phyloP scores from a whole-genome alignment of 2,797 vertebrate species.

The Bradypus variegatus region DNA sequence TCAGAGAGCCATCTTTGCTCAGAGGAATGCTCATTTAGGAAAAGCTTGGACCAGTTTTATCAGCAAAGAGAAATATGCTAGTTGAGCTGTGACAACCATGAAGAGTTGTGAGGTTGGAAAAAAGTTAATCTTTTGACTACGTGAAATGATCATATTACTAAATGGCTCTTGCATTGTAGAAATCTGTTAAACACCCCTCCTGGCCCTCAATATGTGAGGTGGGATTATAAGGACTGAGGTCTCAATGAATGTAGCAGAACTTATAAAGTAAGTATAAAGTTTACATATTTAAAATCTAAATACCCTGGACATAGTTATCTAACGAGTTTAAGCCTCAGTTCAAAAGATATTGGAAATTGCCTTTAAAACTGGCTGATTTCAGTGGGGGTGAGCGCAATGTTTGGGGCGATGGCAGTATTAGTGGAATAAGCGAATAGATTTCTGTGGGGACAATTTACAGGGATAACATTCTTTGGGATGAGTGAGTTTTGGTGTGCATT shows the following conservation, averaged over 20 bases:
- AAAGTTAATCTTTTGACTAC: neutral
- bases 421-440: fast-evolving
- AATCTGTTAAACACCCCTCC: neutral
- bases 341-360: neutral
- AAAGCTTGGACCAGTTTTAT: neutral
- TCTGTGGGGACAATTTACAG: neutral
- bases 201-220: neutral
- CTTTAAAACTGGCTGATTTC: neutral
- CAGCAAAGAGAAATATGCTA: neutral
- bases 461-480: neutral
- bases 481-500: neutral
- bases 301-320: neutral
- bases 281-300: neutral
- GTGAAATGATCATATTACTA: neutral
- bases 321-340: neutral
- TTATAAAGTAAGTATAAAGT: neutral
- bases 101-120: neutral
- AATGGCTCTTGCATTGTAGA: neutral
- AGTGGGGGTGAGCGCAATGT: neutral
- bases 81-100: neutral
- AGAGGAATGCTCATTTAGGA: neutral
- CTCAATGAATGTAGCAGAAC: neutral
- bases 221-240: neutral
- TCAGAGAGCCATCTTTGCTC: neutral
- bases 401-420: neutral